phyloP scores from a whole-genome alignment of 2,888 invertebrate genomes.

The Xestia c-nigrum region DNA sequence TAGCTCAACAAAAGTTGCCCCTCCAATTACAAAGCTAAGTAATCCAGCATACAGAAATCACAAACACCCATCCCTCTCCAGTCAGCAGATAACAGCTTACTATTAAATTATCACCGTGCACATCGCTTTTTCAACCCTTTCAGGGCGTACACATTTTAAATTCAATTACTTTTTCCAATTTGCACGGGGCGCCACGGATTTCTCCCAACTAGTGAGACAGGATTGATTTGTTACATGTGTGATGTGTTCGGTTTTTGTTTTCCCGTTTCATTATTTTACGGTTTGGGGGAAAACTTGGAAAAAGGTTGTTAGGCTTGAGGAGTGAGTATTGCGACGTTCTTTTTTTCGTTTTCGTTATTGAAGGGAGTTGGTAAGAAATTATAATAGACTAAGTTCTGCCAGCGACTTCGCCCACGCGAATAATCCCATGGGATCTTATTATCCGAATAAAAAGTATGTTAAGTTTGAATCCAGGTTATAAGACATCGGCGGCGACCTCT shows the following conservation, averaged over 20 bases:
- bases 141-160: constrained; percentile 75
- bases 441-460: no score
- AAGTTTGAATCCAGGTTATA: no score
- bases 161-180: constrained; percentile 80
- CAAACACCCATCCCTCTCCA: constrained; percentile 25
- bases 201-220: constrained; percentile 65
- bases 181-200: constrained; percentile 69
- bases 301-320: neutral
- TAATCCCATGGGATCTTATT: no score
- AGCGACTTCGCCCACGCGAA: no score
- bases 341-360: neutral
- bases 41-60: constrained; percentile 37
- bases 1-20: constrained; percentile 43
- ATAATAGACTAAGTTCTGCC: neutral
- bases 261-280: constrained; percentile 39
- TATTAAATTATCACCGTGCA: constrained; percentile 70
- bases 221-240: constrained; percentile 73
- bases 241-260: constrained; percentile 54
- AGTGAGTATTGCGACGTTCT: neutral
- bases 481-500: no score
- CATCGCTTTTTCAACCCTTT: constrained; percentile 61
- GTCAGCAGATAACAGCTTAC: constrained; percentile 56
- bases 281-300: neutral
- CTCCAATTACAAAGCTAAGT: constrained; percentile 42
- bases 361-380: neutral